Evolutionary conservation across 2,888 invertebrate species (phyloP), one percentile per base, ranked within the genome.

Genomic region (Drosophila neutralis): DNA sequence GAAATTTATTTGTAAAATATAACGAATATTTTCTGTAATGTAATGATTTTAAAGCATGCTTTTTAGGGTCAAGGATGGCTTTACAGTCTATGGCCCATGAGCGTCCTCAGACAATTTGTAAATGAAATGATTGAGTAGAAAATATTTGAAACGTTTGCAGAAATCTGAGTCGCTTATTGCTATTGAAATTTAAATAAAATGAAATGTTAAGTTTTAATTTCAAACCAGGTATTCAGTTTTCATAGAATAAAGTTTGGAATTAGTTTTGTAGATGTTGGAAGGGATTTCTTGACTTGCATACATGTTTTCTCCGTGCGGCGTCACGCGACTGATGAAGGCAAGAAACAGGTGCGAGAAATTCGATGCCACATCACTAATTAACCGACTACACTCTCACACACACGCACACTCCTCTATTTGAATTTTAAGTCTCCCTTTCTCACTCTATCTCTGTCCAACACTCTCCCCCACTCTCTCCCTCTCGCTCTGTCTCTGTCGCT

Each of bases 291-390:
- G 21, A 45, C 13, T 21, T 21, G 13, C 0, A 13, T 7, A 21
- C 4, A 21, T 8, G 21, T 7, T 21, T 21, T 4, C 13, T 7
- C 21, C 13, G 21, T 13, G 6, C 7, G 21, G 2, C 4, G 7
- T 0, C 42, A 7, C 13, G 7, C 13, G 7, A 21, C 42, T 7
- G 45, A 21, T 1, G 13, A 0, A 45, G 13, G 2, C 7, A 4
- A 7, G 42, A 42, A 21, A 21, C 31, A 29, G 8, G 54, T 54
- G 57, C 57, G 49, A 58, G 10, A 49, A 67, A 13, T 51, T 61
- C 18, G 51, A 69, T 7, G 61, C 27, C 49, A 73, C 27, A 67
- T 64, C 7, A 33, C 49, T 36, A 18, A 35, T 56, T 15, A 63
- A 24, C 18, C 18, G 27, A 29, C 2, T 7, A n/a, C 35, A 13